Evolutionary conservation across 1,140 invertebrate genomes (phyloP), one percentile per base, ranked within the genome.

Genomic region (Caenorhabditis tropicalis): DNA sequence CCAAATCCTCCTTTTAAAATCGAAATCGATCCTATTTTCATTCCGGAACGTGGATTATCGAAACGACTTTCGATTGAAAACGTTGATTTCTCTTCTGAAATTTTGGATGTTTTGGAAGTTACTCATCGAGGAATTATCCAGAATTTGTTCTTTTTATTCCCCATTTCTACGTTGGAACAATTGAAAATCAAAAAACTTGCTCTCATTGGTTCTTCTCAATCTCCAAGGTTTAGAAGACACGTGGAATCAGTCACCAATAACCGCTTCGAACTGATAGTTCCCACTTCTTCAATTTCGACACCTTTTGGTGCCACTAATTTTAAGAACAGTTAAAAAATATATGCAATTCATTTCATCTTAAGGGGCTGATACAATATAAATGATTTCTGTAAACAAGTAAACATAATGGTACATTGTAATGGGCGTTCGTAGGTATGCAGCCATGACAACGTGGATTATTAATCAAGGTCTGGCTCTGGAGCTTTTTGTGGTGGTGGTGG

Each of bases 401-500:
- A 65, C n/a, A 46, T 74, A 21, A 9, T 46, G 15, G 21, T 36
- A 74, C 12, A 74, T 74, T 74, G n/a, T 15, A n/a, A 36, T 65
- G 58, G 31, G 5, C 29, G 10, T 9, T 58, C 53, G 29, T 65
- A n/a, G 31, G 1, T 21, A 7, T 15, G n/a, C 24, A 60, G 9
- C 56, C 24, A 27, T 9, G 12, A 27, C 29, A n/a, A n/a, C n/a
- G n/a, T n/a, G n/a, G n/a, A n/a, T n/a, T n/a, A n/a, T 46, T 46
- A 74, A 24, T 74, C 65, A 74, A 74, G 65, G n/a, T 74, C 65
- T 24, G 65, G 65, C 21, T 74, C 65, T 24, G 65, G 65, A 15
- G 65, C 65, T 46, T 29, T 74, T n/a, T 36, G 65, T 43, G 65
- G 65, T 74, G 65, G 65, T 43, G 65, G 65, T 74, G 65, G 58